These are phyloP conservation scores for Crambe crambe DNA, from an alignment of 37 sponge, comb jelly and placozoan species.

Conservation along the genomic window DNA sequence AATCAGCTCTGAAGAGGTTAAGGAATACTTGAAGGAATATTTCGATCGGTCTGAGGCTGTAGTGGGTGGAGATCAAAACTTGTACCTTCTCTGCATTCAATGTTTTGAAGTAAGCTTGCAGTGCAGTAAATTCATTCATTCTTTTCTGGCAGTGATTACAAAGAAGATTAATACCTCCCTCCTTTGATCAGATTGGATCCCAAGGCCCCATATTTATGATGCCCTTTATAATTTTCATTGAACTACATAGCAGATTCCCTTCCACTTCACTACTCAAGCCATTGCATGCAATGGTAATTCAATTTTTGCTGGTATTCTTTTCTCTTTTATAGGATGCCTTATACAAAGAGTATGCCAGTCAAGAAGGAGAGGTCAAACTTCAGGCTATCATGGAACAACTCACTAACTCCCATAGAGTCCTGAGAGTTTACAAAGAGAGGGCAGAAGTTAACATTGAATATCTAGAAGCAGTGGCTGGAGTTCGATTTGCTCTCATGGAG, in stretches of 20 bases:
- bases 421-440: not conserved
- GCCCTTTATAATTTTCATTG: too few relatives aligned
- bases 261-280: too few relatives aligned
- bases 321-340: slow-evolving; percentile 38
- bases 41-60: slow-evolving; percentile 22
- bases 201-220: too few relatives aligned
- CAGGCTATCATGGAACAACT: slow-evolving; percentile 7
- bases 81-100: slow-evolving; percentile 35
- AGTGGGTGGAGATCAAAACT: slow-evolving; percentile 32
- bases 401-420: not conserved
- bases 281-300: too few relatives aligned
- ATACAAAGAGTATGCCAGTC: not conserved
- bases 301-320: too few relatives aligned
- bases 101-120: slow-evolving; percentile 48
- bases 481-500: slow-evolving; percentile 51
- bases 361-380: not conserved
- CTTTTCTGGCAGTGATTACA: too few relatives aligned
- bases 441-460: slow-evolving; percentile 18
- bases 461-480: slow-evolving; percentile 49
- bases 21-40: slow-evolving; percentile 35
- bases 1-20: slow-evolving; percentile 34
- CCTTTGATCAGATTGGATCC: too few relatives aligned
- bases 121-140: not conserved
- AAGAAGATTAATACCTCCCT: too few relatives aligned
- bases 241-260: too few relatives aligned